phyloP scores from a whole-genome alignment of 1,140 invertebrate genomes.

The Drosophila neocordata region DNA sequence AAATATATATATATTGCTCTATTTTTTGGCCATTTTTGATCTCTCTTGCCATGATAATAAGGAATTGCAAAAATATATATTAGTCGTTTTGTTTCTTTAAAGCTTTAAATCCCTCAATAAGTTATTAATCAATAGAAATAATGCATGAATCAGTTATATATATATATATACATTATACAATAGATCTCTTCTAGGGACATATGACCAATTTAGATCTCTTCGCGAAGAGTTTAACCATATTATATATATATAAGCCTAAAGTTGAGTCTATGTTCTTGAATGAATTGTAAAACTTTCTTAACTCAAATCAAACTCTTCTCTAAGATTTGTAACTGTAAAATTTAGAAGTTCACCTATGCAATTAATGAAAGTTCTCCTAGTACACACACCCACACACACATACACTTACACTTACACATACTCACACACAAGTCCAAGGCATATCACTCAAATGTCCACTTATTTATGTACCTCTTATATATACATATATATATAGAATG shows the following conservation, averaged over 20 bases:
- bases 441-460: conserved; percentile 74
- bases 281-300: neutral
- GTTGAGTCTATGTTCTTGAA: neutral
- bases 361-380: conserved; percentile 13
- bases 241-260: neutral
- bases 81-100: too few relatives aligned
- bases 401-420: conserved; percentile 27
- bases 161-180: neutral
- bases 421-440: conserved; percentile 48
- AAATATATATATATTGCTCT: too few relatives aligned
- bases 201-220: neutral
- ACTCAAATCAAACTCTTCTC: neutral
- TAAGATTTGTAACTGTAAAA: too few relatives aligned
- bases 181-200: neutral
- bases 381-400: conserved; percentile 28
- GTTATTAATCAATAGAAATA: too few relatives aligned
- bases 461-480: conserved; percentile 69
- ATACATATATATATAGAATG: conserved; percentile 9
- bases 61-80: neutral
- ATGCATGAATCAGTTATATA: neutral
- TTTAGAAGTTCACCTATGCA: neutral
- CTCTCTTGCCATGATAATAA: neutral
- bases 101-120: too few relatives aligned
- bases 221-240: neutral
- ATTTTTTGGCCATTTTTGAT: neutral